Conservation (phyloP, 1,140 invertebrate genomes). For the Lucilia cuprina region DNA sequence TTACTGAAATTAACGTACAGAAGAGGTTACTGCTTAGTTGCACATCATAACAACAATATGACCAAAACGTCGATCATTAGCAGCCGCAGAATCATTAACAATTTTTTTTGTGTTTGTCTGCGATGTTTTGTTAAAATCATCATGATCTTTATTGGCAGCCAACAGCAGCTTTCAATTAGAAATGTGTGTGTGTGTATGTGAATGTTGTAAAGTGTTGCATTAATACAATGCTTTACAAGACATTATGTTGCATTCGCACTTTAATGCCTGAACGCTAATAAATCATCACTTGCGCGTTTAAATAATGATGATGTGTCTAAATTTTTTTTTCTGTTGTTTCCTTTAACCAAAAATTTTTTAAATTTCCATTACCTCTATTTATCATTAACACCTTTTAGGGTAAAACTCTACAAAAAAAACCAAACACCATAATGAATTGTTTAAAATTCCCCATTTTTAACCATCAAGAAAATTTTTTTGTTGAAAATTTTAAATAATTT, state of each 20-base stretch:
- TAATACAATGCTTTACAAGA: too few relatives aligned
- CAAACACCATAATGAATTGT: neutral
- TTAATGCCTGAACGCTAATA: constrained; percentile 28
- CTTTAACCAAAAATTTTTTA: neutral
- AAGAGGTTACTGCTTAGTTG: neutral
- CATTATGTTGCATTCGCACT: constrained; percentile 9
- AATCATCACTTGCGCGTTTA: neutral
- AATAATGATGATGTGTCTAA: constrained; percentile 28
- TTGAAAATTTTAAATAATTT: neutral
- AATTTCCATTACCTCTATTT: neutral
- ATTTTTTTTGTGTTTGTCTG: neutral
- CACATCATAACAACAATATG: neutral
- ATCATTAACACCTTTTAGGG: constrained; percentile 16
- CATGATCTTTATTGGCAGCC: neutral
- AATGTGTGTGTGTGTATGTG: too few relatives aligned
- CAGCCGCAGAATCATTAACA: neutral
- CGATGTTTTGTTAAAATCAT: too few relatives aligned
- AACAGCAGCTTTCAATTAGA: neutral
- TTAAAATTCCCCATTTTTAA: neutral
- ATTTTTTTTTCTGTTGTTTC: neutral
- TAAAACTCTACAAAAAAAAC: neutral
- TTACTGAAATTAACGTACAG: constrained; percentile 1
- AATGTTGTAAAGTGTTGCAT: too few relatives aligned
- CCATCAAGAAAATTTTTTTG: neutral
- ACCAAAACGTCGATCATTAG: neutral